A percentile compares a stretch with the other conserved stretches of the same genome.
Evolutionary conservation across 2,888 invertebrate genomes (phyloP).

Genomic region (Masnerella sp.): DNA sequence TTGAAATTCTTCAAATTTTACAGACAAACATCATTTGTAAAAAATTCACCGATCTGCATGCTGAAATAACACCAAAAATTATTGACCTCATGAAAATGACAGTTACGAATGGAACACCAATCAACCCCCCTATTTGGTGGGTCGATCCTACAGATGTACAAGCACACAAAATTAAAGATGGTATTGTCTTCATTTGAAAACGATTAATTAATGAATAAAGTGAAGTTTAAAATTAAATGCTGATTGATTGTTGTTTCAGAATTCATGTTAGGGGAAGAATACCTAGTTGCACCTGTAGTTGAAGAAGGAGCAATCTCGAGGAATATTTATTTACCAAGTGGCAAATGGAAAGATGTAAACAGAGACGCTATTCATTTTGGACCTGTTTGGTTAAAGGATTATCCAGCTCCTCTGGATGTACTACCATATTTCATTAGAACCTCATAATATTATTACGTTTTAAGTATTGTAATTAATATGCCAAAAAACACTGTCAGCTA

Average conservation of each 20-base stretch:
- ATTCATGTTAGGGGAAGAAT: conserved; percentile 86
- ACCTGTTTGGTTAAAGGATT: conserved; percentile 81
- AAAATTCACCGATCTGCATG: conserved; percentile 83
- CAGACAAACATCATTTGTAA: conserved; percentile 82
- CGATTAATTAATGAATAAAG: no score
- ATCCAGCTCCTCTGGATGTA: conserved; percentile 83
- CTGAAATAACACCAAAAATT: conserved; percentile 80
- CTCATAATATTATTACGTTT: not conserved
- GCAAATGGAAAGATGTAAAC: conserved; percentile 84
- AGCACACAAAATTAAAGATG: conserved; percentile 79
- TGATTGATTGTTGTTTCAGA: conserved; percentile 78
- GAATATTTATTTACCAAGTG: conserved; percentile 87
- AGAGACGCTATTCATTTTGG: conserved; percentile 78
- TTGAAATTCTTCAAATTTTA: no score
- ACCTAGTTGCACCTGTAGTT: conserved; percentile 89
- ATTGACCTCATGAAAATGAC: conserved; percentile 82
- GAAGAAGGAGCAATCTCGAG: conserved; percentile 81
- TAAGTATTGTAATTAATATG: no score
- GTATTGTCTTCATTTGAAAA: no score
- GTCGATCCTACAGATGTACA: conserved; percentile 83
- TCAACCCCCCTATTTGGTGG: conserved; percentile 93
- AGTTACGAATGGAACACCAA: conserved; percentile 82
- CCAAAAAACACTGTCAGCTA: no score
- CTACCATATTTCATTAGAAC: conserved; percentile 84
- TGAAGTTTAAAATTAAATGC: not conserved